Evolutionary conservation across 2,888 invertebrate genomes (phyloP), one percentile per base, ranked within the genome.

Genomic region (Serrognathus titanus): DNA sequence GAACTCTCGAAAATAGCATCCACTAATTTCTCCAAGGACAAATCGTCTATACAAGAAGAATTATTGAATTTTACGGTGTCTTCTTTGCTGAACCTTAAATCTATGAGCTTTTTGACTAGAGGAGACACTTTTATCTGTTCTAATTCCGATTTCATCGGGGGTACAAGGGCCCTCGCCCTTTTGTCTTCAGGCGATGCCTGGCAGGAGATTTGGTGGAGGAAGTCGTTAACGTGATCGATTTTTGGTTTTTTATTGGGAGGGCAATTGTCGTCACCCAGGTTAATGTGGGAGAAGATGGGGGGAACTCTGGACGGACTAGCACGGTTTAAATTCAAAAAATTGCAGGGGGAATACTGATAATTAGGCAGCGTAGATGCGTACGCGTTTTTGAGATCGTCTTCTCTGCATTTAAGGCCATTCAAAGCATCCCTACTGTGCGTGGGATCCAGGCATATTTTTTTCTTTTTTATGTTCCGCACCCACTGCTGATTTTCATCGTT

Each of bases 1-100:
- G 83, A 82, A 59, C 81, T 83, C 62, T 85, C 84, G 60, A 85
- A 79, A 53, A 85, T 83, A 57, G 83, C 85, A 67, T 85, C 83
- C 43, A 85, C 85, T 76, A 85, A 82, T 73, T 78, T 80, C 67
- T 85, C 84, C 45, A 85, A 72, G 72, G 83, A 72, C 78, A 77
- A 75, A 78, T 83, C 62, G 78, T 82, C 75, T 77, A 83, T 77
- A 64, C 80, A 80, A 4, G 81, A 81, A 0, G 81, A 78, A 60
- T 83, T 79, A 56, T 80, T 78, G 6, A 68, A 70, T 51, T 71
- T 74, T 52, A 70, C 63, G 8, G 12, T 36, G 13, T 13, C 45
- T 31, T 45, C 46, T 7, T 50, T 79, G 66, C 81, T 82, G 69
- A 85, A 84, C 66, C 81, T 79, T 63, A 85, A 71, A 62, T 82